Percentiles rank a stretch among this genome's conserved stretches.
phyloP scores from a whole-genome alignment of 2,888 invertebrate species.

The Apomyelois bistriatella region DNA sequence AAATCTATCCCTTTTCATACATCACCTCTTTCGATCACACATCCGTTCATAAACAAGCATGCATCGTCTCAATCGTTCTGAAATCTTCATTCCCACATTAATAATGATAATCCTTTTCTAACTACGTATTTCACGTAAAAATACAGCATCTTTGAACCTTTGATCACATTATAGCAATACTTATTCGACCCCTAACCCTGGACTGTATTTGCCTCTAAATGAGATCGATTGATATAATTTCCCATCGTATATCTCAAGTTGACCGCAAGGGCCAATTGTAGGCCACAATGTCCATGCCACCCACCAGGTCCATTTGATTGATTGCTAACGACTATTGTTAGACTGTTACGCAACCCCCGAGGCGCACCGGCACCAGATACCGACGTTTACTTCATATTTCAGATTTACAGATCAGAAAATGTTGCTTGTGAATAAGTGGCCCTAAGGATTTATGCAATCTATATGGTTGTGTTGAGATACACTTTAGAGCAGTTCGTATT shows the following conservation, averaged over 20 bases:
- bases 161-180: too few species aligned
- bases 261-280: conserved; percentile 60
- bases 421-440: background rate
- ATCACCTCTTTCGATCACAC: too few species aligned
- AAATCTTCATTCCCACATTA: too few species aligned
- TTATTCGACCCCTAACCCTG: too few species aligned
- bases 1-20: too few species aligned
- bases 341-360: conserved; percentile 55
- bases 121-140: too few species aligned
- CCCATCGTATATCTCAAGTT: conserved; percentile 32
- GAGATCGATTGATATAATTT: conserved; percentile 16
- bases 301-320: conserved; percentile 61
- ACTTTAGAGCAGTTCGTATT: too few species aligned
- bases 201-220: conserved; percentile 2
- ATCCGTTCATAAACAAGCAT: too few species aligned
- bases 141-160: background rate
- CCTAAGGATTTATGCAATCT: background rate
- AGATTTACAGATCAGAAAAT: conserved; percentile 27
- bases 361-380: conserved; percentile 49
- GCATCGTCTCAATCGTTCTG: too few species aligned
- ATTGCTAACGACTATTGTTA: conserved; percentile 74
- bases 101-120: too few species aligned
- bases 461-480: conserved; percentile 25
- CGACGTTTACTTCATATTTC: conserved; percentile 52
- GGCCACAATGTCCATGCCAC: conserved; percentile 44